Conservation (phyloP, 2,888 invertebrate species). For the Sphaerophoria taeniata region DNA sequence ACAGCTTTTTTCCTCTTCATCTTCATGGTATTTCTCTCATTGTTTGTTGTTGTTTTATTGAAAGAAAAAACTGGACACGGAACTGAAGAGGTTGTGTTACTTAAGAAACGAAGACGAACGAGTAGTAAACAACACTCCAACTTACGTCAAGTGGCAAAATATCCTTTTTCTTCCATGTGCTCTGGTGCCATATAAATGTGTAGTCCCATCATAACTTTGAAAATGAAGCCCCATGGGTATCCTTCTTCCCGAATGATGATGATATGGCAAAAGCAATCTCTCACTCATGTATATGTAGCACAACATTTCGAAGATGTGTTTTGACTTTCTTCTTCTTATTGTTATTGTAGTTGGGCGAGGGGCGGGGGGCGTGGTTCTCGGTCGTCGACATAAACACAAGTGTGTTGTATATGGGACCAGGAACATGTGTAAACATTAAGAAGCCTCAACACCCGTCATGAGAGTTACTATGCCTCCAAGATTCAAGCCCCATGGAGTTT, state of each 20-base stretch:
- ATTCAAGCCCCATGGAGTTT: slow-evolving; percentile 29
- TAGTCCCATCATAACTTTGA: slow-evolving; percentile 28
- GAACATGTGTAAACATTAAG: slow-evolving; percentile 38
- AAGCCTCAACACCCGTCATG: not conserved
- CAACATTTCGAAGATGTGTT: slow-evolving; percentile 12
- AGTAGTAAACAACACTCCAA: slow-evolving; percentile 33
- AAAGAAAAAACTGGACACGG: slow-evolving; percentile 17
- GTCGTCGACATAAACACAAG: not conserved
- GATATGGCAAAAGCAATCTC: slow-evolving; percentile 28
- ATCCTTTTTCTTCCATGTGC: slow-evolving; percentile 5
- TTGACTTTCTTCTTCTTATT: slow-evolving; percentile 1
- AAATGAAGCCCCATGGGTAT: slow-evolving; percentile 40
- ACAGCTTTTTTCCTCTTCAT: not conserved
- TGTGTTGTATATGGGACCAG: not conserved
- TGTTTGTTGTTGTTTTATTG: not conserved
- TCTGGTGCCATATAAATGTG: not conserved
- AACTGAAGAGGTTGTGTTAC: slow-evolving; percentile 4
- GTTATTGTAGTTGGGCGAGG: no score
- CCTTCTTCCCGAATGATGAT: slow-evolving; percentile 15
- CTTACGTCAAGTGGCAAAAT: slow-evolving; percentile 37
- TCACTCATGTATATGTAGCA: not conserved
- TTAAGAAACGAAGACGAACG: slow-evolving; percentile 8
- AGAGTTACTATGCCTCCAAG: slow-evolving; percentile 1
- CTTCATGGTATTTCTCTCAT: no score
- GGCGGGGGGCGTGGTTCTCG: no score